Conservation (phyloP, 2,888 invertebrate genomes). For the Tubulanus polymorphus region DNA sequence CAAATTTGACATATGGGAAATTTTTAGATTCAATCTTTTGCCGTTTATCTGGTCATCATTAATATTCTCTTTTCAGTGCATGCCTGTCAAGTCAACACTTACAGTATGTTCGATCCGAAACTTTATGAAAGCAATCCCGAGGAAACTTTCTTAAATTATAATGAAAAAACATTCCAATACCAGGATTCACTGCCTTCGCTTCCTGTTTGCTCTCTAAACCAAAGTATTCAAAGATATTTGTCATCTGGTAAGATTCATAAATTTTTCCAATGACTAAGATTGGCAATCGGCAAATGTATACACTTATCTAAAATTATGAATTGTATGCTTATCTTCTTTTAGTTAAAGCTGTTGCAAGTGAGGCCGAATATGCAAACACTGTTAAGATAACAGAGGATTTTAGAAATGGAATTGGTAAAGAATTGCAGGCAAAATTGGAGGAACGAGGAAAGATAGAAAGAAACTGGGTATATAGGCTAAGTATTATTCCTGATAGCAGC, state of each 20-base stretch:
- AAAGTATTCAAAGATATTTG: conserved; percentile 59
- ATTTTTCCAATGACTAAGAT: neutral
- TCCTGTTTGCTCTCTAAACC: conserved; percentile 58
- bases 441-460: conserved; percentile 54
- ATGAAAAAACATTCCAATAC: conserved; percentile 56
- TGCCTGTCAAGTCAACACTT: no score
- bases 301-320: neutral
- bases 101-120: no score
- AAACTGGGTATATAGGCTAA: conserved; percentile 57
- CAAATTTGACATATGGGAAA: no score
- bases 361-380: conserved; percentile 55
- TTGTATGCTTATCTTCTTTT: neutral
- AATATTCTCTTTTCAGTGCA: no score
- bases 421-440: conserved; percentile 56
- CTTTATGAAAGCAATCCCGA: no score
- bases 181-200: conserved; percentile 58
- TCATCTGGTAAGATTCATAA: conserved; percentile 50
- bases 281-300: neutral
- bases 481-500: no score
- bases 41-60: no score
- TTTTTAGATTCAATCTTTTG: no score
- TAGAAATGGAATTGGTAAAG: conserved; percentile 55
- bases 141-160: conserved; percentile 25
- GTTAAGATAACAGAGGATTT: conserved; percentile 56
- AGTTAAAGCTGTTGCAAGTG: conserved; percentile 55